Evolutionary conservation across 2,888 invertebrate species (phyloP).

Genomic region (Lasiommata megera): DNA sequence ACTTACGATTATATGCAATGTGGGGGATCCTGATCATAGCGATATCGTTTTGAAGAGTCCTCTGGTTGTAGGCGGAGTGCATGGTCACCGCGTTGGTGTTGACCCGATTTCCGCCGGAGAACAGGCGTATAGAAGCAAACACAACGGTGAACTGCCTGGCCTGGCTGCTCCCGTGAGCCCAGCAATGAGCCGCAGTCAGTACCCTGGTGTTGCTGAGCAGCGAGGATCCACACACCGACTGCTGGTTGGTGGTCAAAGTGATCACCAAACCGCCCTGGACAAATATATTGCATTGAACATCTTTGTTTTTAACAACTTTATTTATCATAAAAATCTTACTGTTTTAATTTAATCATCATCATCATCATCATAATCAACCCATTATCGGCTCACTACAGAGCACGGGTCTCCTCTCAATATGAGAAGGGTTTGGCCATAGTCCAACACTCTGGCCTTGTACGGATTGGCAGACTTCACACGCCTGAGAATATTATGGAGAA

Average conservation of each 20-base stretch:
- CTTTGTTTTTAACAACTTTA: no score
- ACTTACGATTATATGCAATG: slow-evolving; percentile 24
- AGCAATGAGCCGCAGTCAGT: slow-evolving; percentile 48
- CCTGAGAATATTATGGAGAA: no score
- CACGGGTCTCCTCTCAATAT: no score
- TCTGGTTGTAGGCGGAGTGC: slow-evolving; percentile 37
- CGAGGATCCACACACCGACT: slow-evolving; percentile 48
- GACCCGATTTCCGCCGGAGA: slow-evolving; percentile 41
- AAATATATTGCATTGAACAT: no score
- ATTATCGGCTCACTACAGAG: no score
- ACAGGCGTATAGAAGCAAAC: slow-evolving; percentile 41
- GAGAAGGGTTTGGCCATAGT: no score
- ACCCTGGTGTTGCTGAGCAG: slow-evolving; percentile 44
- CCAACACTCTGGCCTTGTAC: no score
- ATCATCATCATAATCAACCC: no score
- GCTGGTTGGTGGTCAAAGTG: slow-evolving; percentile 35
- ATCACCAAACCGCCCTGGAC: slow-evolving; percentile 46
- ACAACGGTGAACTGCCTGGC: slow-evolving; percentile 46
- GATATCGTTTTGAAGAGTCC: slow-evolving; percentile 16
- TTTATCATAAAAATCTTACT: no score
- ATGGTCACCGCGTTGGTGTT: slow-evolving; percentile 33
- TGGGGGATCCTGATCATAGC: slow-evolving; percentile 18
- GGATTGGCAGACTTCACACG: no score
- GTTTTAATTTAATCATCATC: no score
- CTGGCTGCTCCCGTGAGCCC: slow-evolving; percentile 41